Evolutionary conservation across 2,113 vertebrate genomes (phyloP), one percentile per base, ranked within the genome.

Genomic region (Pteronura brasiliensis): DNA sequence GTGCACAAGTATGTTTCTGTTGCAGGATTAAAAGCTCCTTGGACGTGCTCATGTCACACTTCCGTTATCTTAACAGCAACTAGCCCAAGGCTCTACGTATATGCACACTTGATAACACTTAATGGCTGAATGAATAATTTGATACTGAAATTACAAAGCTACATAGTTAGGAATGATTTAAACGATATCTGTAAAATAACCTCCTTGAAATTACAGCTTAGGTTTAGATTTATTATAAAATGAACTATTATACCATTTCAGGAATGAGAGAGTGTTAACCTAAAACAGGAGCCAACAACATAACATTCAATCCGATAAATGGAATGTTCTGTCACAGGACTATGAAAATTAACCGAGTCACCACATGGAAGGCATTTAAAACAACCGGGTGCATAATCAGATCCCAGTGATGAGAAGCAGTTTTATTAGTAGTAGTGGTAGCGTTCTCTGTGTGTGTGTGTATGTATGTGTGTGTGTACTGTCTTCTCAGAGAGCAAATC

Each of bases 161-260:
- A 59, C 9, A 31, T 25, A 72, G 15, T 39, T 92, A 76, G 79
- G 39, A 72, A 72, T 82, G 89, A 79, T 39, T 77, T 81, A 83
- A 93, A 97, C 31, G 83, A 49, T 94, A 69, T 85, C 49, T 69
- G 0, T 79, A 77, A 59, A 90, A 79, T 29, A 25, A 77, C n/a
- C 59, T 67, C 1, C 55, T 52, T 79, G 95, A 93, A 93, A 82
- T 93, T 77, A 67, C 10, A 67, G 31, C 55, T 82, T 76, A 31
- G 42, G 6, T 84, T 82, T 49, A 76, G 49, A 71, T 95, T 89
- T 82, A 82, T 79, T 69, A 95, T 63, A 74, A 89, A 95, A 93
- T 71, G 17, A 74, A 49, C 36, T 67, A 65, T 52, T 67, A 77
- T 79, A 31, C 4, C 27, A 86, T 82, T 97, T 91, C 47, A 72